Base-by-base conservation (phyloP, 2,113 vertebrate species). In the Hydrolagus affinis region DNA sequence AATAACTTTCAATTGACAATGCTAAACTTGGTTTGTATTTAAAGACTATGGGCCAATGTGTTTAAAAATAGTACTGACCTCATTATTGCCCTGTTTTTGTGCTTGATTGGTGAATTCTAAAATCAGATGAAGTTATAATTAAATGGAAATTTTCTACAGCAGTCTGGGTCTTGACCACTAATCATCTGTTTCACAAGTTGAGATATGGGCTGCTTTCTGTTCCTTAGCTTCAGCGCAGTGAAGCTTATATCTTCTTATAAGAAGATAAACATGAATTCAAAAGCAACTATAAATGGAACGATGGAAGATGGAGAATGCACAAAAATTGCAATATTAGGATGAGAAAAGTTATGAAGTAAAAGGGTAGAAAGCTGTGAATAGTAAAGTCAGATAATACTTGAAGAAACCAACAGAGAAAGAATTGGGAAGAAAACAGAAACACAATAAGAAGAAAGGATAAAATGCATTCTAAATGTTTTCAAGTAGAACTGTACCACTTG, bases 201-300 rank as follows among this genome's bases (percentile, higher is more conserved):
- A 59, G n/a, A 77, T 23, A 8, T 77, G 57, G 32, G 56, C 21
- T 77, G n/a, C 23, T 60, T 77, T 77, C 21, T 77, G 32, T 77
- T 59, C 17, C 56, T 77, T 77, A 60, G 75, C 44, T 60, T 77
- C 56, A 77, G 44, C 56, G 6, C 56, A n/a, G n/a, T 77, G 4
- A n/a, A n/a, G n/a, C n/a, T n/a, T n/a, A n/a, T n/a, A n/a, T n/a
- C n/a, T n/a, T n/a, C 59, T 77, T 77, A 77, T 21, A 77, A 60
- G 11, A 77, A 21, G 75, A 77, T 11, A 77, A 77, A 23, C 56
- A 75, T 60, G n/a, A 19, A 23, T 11, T 59, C 57, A 77, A 21
- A 77, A 60, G 75, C 56, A n/a, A 57, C 75, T 23, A 77, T 77
- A 77, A 77, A 77, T 59, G 23, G 75, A 77, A 77, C 44, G 59